Conservation (phyloP, 2,888 invertebrate genomes). For the Aleiodes leptofemur region DNA sequence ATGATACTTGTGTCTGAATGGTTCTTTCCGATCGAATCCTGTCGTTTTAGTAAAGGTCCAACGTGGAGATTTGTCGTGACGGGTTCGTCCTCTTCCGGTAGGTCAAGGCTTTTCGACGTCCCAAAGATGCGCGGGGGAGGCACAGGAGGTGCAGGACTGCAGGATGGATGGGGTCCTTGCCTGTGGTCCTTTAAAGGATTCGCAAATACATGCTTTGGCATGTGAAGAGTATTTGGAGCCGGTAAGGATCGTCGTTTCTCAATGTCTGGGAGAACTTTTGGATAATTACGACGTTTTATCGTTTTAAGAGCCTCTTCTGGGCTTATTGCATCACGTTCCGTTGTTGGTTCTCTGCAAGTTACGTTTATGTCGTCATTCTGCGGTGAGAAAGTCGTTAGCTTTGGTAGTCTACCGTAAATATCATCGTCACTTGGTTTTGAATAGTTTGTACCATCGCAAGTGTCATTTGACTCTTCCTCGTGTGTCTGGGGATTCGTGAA, state of each 20-base stretch:
- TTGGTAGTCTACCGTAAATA: slow-evolving; percentile 64
- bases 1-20: slow-evolving; percentile 66
- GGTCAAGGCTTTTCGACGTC: slow-evolving; percentile 64
- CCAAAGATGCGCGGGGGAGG: slow-evolving; percentile 85
- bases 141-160: slow-evolving; percentile 73
- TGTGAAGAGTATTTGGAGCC: slow-evolving; percentile 63
- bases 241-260: slow-evolving; percentile 72
- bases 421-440: slow-evolving; percentile 57
- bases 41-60: slow-evolving; percentile 66
- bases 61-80: slow-evolving; percentile 71
- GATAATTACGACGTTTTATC: slow-evolving; percentile 87
- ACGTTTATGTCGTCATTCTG: slow-evolving; percentile 81
- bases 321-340: slow-evolving; percentile 75
- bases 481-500: slow-evolving; percentile 43
- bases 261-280: slow-evolving; percentile 90
- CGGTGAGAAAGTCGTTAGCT: slow-evolving; percentile 66
- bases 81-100: slow-evolving; percentile 67
- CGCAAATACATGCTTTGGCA: slow-evolving; percentile 60
- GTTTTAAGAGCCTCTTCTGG: slow-evolving; percentile 84
- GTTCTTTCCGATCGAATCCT: slow-evolving; percentile 62
- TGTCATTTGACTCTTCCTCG: slow-evolving; percentile 44
- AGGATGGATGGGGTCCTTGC: slow-evolving; percentile 54
- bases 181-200: slow-evolving; percentile 63
- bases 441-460: slow-evolving; percentile 47
- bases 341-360: slow-evolving; percentile 80